These are phyloP conservation scores for Pantherophis vulpinus DNA, from an alignment of 2,797 vertebrate genomes.

Conservation along the genomic window DNA sequence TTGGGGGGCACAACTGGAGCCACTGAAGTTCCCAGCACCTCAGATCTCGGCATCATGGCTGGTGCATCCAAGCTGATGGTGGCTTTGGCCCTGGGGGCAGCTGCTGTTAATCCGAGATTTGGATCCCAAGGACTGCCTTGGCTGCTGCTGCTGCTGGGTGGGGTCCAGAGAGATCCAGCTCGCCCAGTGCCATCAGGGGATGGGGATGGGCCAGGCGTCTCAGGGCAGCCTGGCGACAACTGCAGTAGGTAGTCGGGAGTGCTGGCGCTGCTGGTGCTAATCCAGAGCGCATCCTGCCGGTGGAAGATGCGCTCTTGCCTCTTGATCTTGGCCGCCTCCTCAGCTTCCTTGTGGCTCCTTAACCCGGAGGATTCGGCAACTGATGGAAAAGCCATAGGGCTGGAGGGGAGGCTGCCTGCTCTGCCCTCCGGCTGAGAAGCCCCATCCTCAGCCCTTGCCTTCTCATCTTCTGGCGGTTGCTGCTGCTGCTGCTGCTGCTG, in stretches of 20 bases:
- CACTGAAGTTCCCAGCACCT: not conserved
- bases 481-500: not conserved
- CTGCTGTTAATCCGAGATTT: not conserved
- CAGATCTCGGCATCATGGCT: not conserved
- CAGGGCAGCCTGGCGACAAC: conserved; percentile 30
- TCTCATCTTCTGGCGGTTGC: conserved; percentile 21
- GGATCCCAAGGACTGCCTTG: conserved; percentile 14
- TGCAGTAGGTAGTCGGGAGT: conserved; percentile 44
- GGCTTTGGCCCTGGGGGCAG: not conserved
- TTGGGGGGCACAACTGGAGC: conserved; percentile 28
- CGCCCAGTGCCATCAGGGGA: conserved; percentile 56
- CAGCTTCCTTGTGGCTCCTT: conserved; percentile 6
- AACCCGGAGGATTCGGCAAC: conserved; percentile 1
- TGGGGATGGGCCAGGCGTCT: conserved; percentile 37
- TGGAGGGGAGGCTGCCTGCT: not conserved
- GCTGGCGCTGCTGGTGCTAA: conserved; percentile 67
- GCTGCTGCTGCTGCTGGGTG: conserved; percentile 45
- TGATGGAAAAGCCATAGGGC: not conserved
- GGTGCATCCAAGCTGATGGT: conserved; percentile 20
- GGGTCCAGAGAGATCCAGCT: conserved; percentile 47
- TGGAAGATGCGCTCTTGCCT: conserved; percentile 73
- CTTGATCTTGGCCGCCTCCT: conserved; percentile 60
- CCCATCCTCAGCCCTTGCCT: conserved; percentile 46
- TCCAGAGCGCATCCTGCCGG: conserved; percentile 74
- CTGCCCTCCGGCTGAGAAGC: conserved; percentile 49